Conservation (phyloP, 2,888 invertebrate species). For the Cephonodes hylas region DNA sequence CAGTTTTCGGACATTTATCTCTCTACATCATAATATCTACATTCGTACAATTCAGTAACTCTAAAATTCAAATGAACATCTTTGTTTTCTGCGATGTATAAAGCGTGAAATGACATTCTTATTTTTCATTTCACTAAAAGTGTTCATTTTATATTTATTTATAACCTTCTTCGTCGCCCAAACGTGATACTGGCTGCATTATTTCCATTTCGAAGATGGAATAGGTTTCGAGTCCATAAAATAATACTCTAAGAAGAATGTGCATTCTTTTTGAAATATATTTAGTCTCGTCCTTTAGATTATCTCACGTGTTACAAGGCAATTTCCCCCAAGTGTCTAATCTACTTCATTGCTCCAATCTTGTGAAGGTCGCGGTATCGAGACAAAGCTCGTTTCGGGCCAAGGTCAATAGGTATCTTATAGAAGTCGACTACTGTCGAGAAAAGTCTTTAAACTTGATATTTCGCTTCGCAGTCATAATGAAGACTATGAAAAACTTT, state of each 20-base stretch:
- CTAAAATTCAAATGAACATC: neutral
- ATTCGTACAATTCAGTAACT: neutral
- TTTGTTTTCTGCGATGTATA: neutral
- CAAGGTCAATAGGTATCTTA: constrained; percentile 19
- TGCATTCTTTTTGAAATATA: neutral
- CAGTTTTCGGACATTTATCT: too few relatives aligned
- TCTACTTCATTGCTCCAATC: constrained; percentile 10
- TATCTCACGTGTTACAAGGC: neutral
- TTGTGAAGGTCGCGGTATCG: constrained; percentile 8
- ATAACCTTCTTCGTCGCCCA: neutral
- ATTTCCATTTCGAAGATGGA: neutral
- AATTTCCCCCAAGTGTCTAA: constrained; percentile 15
- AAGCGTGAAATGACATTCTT: neutral
- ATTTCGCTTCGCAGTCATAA: neutral
- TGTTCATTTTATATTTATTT: neutral
- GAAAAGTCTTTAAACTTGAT: neutral
- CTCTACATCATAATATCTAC: too few relatives aligned
- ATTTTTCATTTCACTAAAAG: neutral
- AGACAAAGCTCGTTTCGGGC: constrained; percentile 16
- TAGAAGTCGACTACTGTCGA: constrained; percentile 4
- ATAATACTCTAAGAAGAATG: neutral
- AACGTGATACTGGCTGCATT: neutral
- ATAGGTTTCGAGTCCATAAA: neutral
- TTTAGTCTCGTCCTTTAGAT: constrained; percentile 7
- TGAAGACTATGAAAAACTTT: neutral